Base-by-base conservation (phyloP, 2,113 vertebrate genomes). In the Erinaceus europaeus region DNA sequence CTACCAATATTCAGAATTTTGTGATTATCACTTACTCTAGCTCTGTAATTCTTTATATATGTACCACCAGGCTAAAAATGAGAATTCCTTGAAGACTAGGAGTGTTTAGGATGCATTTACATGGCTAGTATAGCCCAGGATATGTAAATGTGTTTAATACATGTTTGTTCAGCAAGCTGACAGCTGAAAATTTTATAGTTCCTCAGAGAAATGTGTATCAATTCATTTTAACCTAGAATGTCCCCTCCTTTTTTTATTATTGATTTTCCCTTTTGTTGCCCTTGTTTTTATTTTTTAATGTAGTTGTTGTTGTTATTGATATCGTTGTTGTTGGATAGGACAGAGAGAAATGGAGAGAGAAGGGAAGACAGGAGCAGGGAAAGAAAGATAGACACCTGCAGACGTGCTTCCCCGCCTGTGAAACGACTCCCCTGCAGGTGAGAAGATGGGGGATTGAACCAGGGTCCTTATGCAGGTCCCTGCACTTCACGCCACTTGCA, bases 201-300 rank as follows among this genome's bases (percentile, higher is more conserved):
- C 71, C 68, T 40, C 52, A 79, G 61, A 62, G 61, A 62, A 17
- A 38, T 84, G 17, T 38, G 0, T 61, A 61, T 73, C 13, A n/a
- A 18, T 62, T 86, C 23, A 59, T 48, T 34, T 1, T 69, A 62
- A 42, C 36, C 25, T 68, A 13, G 52, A 8, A 62, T 62, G 57
- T 11, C 52, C 71, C 23, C 57, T 8, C 6, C 38, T 89, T 72
- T 78, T 53, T 32, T 79, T 38, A 59, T 55, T 64, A 27, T 23
- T 89, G 32, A 89, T 84, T 68, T 76, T 55, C 21, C 40, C 14
- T 83, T 86, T n/a, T n/a, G n/a, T n/a, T n/a, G n/a, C n/a, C n/a
- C n/a, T n/a, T n/a, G n/a, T n/a, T n/a, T n/a, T n/a, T n/a, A n/a
- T n/a, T n/a, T n/a, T n/a, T n/a, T n/a, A n/a, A n/a, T n/a, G n/a